A percentile compares a stretch with the other conserved stretches of the same genome.
phyloP scores from a whole-genome alignment of 2,797 vertebrate species.

The Gymnopithys bicolor region DNA sequence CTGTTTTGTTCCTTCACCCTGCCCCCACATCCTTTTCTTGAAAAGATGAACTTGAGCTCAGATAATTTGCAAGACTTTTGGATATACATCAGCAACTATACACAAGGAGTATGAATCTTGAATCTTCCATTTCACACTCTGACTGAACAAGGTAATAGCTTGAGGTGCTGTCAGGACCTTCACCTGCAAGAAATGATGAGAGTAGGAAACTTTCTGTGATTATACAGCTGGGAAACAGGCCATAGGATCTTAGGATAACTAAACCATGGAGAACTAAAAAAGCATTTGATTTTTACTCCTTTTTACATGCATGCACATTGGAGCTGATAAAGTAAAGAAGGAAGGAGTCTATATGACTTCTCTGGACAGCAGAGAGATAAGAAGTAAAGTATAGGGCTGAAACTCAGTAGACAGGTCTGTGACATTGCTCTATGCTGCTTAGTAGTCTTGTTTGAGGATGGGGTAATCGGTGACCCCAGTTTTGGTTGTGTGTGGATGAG shows the following conservation, averaged over 20 bases:
- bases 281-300: slow-evolving; percentile 24
- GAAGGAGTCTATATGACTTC: background rate
- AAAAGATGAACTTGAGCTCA: background rate
- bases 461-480: fast-evolving
- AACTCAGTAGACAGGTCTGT: background rate
- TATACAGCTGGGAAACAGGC: slow-evolving; percentile 34
- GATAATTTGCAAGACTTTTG: slow-evolving; percentile 52
- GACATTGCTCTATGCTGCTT: background rate
- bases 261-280: slow-evolving; percentile 3
- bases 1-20: fast-evolving
- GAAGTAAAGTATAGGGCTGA: background rate
- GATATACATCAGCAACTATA: slow-evolving; percentile 54
- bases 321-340: background rate
- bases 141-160: slow-evolving; percentile 53
- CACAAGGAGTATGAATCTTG: slow-evolving; percentile 38
- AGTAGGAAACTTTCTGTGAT: slow-evolving; percentile 54
- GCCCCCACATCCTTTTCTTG: background rate
- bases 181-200: slow-evolving; percentile 51
- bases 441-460: background rate
- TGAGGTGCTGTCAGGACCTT: slow-evolving; percentile 62
- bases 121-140: slow-evolving; percentile 62
- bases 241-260: slow-evolving; percentile 35
- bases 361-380: background rate
- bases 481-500: background rate
- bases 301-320: background rate